Evolutionary conservation across 2,113 vertebrate species (phyloP).

Genomic region (Bubo bubo): DNA sequence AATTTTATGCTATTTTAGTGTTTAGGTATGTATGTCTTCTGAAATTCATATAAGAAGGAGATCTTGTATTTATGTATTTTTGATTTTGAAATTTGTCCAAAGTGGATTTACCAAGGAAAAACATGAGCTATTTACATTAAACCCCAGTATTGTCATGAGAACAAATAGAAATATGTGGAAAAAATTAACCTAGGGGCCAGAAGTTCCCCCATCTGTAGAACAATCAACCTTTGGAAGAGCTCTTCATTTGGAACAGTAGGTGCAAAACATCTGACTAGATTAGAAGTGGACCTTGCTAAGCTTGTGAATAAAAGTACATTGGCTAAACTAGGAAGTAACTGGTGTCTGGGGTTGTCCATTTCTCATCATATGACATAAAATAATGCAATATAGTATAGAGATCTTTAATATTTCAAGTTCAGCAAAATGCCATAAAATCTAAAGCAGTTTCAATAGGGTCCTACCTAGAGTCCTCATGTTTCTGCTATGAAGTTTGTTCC

Average conservation of each 20-base stretch:
- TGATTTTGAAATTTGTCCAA: not conserved
- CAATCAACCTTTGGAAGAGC: not conserved
- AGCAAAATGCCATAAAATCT: not conserved
- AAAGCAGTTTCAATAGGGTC: not conserved
- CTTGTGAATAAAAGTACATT: not conserved
- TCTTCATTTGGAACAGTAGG: not conserved
- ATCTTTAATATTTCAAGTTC: not conserved
- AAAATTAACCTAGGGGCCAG: not conserved
- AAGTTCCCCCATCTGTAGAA: not conserved
- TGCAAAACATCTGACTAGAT: not conserved
- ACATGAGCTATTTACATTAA: not conserved
- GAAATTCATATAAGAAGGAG: not conserved
- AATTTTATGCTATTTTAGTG: not conserved
- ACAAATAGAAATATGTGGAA: not conserved
- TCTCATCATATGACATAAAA: not conserved
- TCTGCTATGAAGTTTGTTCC: not conserved
- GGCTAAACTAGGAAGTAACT: not conserved
- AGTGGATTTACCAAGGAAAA: not conserved
- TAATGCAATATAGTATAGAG: not conserved
- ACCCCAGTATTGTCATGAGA: accelerated
- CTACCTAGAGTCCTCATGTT: not conserved
- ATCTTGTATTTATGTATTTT: not conserved
- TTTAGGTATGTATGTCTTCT: not conserved
- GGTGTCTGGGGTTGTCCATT: not conserved
- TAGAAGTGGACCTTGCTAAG: not conserved